These are phyloP conservation scores for Sphinx pinastri DNA, from an alignment of 2,888 invertebrate genomes.

Conservation along the genomic window DNA sequence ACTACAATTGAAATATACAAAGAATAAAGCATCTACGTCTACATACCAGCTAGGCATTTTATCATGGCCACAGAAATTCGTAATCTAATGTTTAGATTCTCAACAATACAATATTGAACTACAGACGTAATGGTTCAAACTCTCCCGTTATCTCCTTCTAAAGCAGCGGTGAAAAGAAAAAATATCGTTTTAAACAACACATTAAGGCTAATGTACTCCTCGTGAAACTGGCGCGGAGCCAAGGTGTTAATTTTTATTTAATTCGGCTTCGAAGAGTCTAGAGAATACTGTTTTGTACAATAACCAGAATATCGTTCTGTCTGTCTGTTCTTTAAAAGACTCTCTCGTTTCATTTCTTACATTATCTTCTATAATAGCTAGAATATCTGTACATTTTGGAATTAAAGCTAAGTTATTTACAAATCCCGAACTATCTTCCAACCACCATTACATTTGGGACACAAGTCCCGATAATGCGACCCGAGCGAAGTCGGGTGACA, in stretches of 20 bases:
- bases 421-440: not conserved
- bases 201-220: slow-evolving; percentile 42
- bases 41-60: slow-evolving; percentile 74
- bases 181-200: slow-evolving; percentile 31
- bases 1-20: slow-evolving; percentile 60
- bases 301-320: not conserved
- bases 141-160: slow-evolving; percentile 79
- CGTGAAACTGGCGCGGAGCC: slow-evolving; percentile 27
- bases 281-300: slow-evolving; percentile 12
- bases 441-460: not conserved
- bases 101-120: slow-evolving; percentile 65
- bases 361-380: no score
- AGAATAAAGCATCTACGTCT: slow-evolving; percentile 72
- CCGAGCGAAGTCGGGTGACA: slow-evolving; percentile 48
- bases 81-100: slow-evolving; percentile 67
- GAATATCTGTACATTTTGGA: no score
- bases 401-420: no score
- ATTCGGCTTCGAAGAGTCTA: slow-evolving; percentile 1
- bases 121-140: slow-evolving; percentile 70
- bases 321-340: not conserved
- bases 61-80: slow-evolving; percentile 75
- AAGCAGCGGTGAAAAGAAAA: slow-evolving; percentile 78
- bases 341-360: not conserved
- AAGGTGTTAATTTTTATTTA: slow-evolving; percentile 11
- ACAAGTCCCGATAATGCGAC: not conserved